A percentile compares a stretch with the other conserved stretches of the same genome.
phyloP scores from a whole-genome alignment of 1,140 invertebrate species.

The Heliconius hermathena region DNA sequence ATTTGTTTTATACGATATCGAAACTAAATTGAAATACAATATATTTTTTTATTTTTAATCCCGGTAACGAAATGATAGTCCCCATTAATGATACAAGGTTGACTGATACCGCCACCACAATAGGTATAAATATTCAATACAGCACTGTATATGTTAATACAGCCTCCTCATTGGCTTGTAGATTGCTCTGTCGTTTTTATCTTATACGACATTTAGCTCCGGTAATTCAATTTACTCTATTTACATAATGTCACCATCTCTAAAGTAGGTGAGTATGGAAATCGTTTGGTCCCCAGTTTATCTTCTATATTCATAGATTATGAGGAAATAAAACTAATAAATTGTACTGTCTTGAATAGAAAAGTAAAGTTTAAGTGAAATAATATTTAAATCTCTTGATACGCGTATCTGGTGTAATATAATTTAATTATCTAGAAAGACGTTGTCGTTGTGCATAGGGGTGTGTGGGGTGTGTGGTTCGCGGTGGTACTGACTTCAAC shows the following conservation, averaged over 20 bases:
- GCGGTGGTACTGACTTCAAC: no score
- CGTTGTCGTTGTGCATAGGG: background rate
- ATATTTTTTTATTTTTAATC: slow-evolving; percentile 23
- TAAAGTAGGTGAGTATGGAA: slow-evolving; percentile 78
- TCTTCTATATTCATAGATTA: slow-evolving; percentile 39
- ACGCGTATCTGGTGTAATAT: background rate
- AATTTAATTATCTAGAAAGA: background rate
- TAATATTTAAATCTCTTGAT: background rate
- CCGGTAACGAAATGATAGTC: slow-evolving; percentile 39
- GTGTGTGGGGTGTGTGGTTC: background rate
- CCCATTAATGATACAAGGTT: slow-evolving; percentile 72
- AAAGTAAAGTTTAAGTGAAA: background rate
- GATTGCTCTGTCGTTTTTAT: slow-evolving; percentile 80
- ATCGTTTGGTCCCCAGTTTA: slow-evolving; percentile 51
- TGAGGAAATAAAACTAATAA: slow-evolving; percentile 23
- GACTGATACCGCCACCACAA: slow-evolving; percentile 67
- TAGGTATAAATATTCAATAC: slow-evolving; percentile 82
- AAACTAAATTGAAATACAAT: slow-evolving; percentile 5
- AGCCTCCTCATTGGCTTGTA: slow-evolving; percentile 78
- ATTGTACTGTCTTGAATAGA: background rate
- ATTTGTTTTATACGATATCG: background rate
- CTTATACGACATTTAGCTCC: slow-evolving; percentile 81
- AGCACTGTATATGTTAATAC: slow-evolving; percentile 79
- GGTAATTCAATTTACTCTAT: slow-evolving; percentile 81
- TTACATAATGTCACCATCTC: slow-evolving; percentile 76